A percentile compares a stretch with the other conserved stretches of the same genome.
Conservation (phyloP, 2,888 invertebrate species). For the Stenolophus ochropezus region DNA sequence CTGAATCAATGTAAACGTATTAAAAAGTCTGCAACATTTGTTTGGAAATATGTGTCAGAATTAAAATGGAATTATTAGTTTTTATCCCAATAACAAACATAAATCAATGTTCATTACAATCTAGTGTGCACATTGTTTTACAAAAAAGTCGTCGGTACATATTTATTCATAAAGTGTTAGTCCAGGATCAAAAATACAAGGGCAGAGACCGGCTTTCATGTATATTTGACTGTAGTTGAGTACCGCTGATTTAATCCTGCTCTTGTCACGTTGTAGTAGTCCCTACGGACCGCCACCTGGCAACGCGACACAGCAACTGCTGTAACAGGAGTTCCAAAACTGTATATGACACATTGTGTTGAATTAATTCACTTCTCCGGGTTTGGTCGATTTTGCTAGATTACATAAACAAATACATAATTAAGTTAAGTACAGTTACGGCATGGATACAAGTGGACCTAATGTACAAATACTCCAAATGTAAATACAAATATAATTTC, state of each 20-base stretch:
- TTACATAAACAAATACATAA: too few relatives aligned
- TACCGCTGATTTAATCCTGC: neutral
- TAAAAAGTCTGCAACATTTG: neutral
- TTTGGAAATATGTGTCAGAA: neutral
- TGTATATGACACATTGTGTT: too few relatives aligned
- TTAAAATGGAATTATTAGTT: neutral
- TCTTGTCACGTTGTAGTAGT: neutral
- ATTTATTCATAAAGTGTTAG: neutral
- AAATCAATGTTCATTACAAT: neutral
- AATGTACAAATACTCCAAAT: too few relatives aligned
- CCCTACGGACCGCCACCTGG: neutral
- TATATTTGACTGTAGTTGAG: neutral
- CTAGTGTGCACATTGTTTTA: neutral
- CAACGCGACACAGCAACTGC: neutral
- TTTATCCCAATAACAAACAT: neutral
- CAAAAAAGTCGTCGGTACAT: neutral
- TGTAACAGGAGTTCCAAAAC: too few relatives aligned
- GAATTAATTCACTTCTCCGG: too few relatives aligned
- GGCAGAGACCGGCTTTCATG: too few relatives aligned
- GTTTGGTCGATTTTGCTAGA: too few relatives aligned
- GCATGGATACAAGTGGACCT: too few relatives aligned
- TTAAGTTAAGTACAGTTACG: too few relatives aligned
- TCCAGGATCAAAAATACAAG: neutral
- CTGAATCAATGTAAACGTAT: neutral
- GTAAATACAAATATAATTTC: too few relatives aligned